Percentiles rank a stretch among this genome's conserved stretches.
Conservation (phyloP, 2,113 vertebrate genomes). For the Sorex araneus region DNA sequence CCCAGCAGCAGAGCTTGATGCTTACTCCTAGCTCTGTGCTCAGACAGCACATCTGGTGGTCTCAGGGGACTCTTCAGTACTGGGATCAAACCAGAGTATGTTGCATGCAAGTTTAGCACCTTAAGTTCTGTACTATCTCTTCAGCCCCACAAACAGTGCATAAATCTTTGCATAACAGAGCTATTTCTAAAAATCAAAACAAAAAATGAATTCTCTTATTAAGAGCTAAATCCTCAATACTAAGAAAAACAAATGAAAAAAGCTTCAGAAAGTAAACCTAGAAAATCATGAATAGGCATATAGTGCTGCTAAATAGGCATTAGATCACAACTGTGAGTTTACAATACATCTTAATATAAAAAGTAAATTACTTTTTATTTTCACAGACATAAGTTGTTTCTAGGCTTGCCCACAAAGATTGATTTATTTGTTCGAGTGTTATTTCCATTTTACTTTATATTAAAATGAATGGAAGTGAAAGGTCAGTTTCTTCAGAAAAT, state of each 20-base stretch:
- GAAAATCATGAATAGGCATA: slow-evolving; percentile 54
- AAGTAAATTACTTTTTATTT: slow-evolving; percentile 69
- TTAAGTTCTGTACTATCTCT: no score
- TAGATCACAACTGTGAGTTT: slow-evolving; percentile 49
- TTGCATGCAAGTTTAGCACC: no score
- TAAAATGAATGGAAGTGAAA: slow-evolving; percentile 75
- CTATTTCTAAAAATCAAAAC: not conserved
- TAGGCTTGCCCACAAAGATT: slow-evolving; percentile 58
- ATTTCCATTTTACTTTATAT: slow-evolving; percentile 62
- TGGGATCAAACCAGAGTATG: no score
- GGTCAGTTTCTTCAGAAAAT: slow-evolving; percentile 82
- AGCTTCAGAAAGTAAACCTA: not conserved
- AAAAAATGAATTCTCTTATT: not conserved
- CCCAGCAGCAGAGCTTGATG: not conserved
- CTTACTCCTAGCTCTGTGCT: not conserved
- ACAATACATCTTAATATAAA: slow-evolving; percentile 71
- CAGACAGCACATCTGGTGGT: no score
- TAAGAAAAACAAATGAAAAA: not conserved
- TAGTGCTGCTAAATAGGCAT: not conserved
- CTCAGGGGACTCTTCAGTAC: no score
- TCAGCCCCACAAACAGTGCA: not conserved
- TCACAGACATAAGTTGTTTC: slow-evolving; percentile 55
- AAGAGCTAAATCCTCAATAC: not conserved
- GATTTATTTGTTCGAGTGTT: slow-evolving; percentile 65
- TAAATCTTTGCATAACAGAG: not conserved